A percentile compares a stretch with the other conserved stretches of the same genome.
These are phyloP conservation scores for Oryctes rhinoceros DNA, from an alignment of 1,140 invertebrate genomes.

Conservation along the genomic window DNA sequence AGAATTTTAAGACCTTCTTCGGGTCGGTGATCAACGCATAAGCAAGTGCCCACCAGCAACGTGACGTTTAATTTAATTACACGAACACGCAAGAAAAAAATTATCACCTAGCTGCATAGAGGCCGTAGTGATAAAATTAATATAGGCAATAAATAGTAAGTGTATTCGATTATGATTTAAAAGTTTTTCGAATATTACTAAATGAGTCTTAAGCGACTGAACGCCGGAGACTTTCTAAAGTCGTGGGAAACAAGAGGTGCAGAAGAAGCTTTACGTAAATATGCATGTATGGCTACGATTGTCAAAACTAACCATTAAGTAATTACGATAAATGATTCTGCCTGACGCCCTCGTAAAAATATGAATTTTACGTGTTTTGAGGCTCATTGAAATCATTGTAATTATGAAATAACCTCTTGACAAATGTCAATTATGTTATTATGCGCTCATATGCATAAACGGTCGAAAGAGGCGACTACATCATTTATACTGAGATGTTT, in stretches of 20 bases:
- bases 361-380: not conserved
- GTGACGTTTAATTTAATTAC: not conserved
- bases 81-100: not conserved
- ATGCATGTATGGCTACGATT: not conserved
- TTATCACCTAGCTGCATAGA: not conserved
- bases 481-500: not conserved
- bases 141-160: not conserved
- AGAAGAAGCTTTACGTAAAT: not conserved
- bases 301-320: conserved; percentile 15
- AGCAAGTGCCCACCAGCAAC: not conserved
- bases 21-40: not conserved
- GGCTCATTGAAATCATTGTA: not conserved
- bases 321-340: not conserved
- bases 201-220: not conserved
- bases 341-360: not conserved
- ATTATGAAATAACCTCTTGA: not conserved
- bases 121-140: not conserved
- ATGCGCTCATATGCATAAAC: not conserved
- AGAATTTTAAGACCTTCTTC: not conserved
- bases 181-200: not conserved
- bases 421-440: conserved; percentile 1
- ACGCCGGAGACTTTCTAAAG: not conserved
- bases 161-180: not conserved
- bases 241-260: not conserved
- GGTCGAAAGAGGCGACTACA: not conserved